Base-by-base conservation (phyloP, 30 jellyfish, hydroid and myxozoan genomes). In the Catostylus mosaicus region DNA sequence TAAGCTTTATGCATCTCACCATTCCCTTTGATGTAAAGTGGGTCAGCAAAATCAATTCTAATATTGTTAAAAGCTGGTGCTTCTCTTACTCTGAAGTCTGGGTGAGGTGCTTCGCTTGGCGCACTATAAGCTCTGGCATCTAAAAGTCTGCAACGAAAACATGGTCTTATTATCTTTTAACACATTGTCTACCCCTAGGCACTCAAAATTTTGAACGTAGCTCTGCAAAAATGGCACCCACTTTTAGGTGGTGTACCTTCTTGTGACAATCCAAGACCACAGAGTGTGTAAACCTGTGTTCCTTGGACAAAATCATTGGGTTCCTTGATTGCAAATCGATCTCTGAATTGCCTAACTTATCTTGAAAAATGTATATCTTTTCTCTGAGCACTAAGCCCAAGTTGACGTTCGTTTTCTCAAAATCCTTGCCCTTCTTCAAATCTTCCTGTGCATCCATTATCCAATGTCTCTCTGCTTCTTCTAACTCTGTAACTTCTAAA, bases 1-100 rank as follows among this genome's bases (percentile, higher is more conserved):
- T 83, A 83, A 50, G 59, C n/a, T 46, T 81, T 81, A 51, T 6
- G 22, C 87, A 69, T 70, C 26, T 27, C 36, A 20, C 82, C 73
- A 12, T 59, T 57, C 4, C 31, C 26, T 27, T 54, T 83, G 6
- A 12, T 14, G 30, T 32, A 47, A 31, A 83, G 50, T 70, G 87
- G 86, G 6, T 87, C 86, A 20, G 93, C 93, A 54, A 83, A 83
- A 30, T 83, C 93, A 6, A 83, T 38, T 18, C 93, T 87, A 50
- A 66, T 68, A 26, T 68, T 80, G 36, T 52, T 54, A 40, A 78
- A 78, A 1, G 89, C 85, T 43, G 74, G 80, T 46, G 84, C 84
- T 51, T 48, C 77, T 12, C 77, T 36, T 1, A 81, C 80, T 22
- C 86, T 12, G 50, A 83, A 69, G n/a, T 19, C 72, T 56, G 93